A percentile compares a stretch with the other conserved stretches of the same genome.
Conservation (phyloP, 2,888 invertebrate species). For the Chaitophorus viminalis region DNA sequence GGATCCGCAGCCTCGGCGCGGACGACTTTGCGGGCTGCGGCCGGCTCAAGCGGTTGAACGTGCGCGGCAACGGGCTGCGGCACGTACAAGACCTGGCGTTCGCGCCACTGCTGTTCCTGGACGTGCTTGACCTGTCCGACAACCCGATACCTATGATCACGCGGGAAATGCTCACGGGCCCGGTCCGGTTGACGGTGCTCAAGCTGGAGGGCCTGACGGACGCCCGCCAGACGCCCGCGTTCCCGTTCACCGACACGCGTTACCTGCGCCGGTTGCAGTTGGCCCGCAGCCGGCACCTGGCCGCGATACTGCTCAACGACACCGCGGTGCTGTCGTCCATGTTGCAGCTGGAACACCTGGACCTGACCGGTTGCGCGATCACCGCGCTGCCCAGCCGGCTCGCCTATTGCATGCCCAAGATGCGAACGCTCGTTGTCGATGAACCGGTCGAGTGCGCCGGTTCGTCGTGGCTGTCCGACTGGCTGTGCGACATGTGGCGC, state of each 20-base stretch:
- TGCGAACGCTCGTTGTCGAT: background rate
- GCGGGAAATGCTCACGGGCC: conserved; percentile 47
- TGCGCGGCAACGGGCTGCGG: conserved; percentile 18
- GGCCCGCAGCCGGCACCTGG: conserved; percentile 34
- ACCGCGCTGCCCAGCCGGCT: background rate
- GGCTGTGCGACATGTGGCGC: conserved; percentile 40
- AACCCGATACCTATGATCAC: conserved; percentile 46
- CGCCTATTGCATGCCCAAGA: conserved; percentile 47
- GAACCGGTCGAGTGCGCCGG: background rate
- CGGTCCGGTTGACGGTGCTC: conserved; percentile 10
- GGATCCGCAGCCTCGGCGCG: background rate
- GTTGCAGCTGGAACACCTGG: conserved; percentile 40
- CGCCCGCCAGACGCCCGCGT: conserved; percentile 10
- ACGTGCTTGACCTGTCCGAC: conserved; percentile 35
- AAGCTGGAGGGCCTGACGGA: conserved; percentile 9
- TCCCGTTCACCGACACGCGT: conserved; percentile 54
- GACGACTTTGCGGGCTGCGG: conserved; percentile 37
- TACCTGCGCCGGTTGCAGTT: conserved; percentile 37
- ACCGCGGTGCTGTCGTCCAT: conserved; percentile 38
- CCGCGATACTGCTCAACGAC: conserved; percentile 38
- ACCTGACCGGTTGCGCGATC: conserved; percentile 22
- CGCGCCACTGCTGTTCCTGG: conserved; percentile 31
- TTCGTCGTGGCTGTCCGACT: conserved; percentile 27
- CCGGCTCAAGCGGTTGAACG: conserved; percentile 15
- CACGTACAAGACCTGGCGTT: conserved; percentile 22